Evolutionary conservation across 2,888 invertebrate species (phyloP), one percentile per base, ranked within the genome.

Genomic region (Acronicta alni): DNA sequence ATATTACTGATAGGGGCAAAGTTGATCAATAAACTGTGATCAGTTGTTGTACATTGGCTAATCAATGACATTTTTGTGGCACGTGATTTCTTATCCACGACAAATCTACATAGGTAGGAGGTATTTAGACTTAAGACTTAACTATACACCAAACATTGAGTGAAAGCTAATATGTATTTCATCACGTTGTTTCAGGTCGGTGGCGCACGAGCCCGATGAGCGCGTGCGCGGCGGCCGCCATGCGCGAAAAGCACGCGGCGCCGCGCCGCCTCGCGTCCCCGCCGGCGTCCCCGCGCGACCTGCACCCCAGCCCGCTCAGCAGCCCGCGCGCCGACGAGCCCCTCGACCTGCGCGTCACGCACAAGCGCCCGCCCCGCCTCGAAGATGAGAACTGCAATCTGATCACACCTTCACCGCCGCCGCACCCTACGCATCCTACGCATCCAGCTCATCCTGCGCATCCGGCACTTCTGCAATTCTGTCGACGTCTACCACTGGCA

Each of bases 181-280:
- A 3, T 67, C 37, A 10, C 26, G 44, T 92, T 90, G 89, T 91
- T 91, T 2, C 90, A 93, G 93, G 91, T 93, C 89, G 92, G 91
- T 94, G 91, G 93, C 93, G 94, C 93, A 89, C 93, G 93, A 93
- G 94, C 93, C 95, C 95, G 95, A 96, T 96, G 96, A 96, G 96
- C 95, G 96, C 96, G 95, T 96, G 96, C 95, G 96, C 96, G 93
- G 95, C 96, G 91, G 95, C 95, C 94, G 95, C 92, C 91, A 94
- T 95, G 95, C 97, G 98, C 95, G 98, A 98, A 95, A 98, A 98
- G 95, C 97, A 98, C 95, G 97, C 97, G 90, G 97, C 97, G 89
- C 98, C 98, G 89, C 96, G 97, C 93, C 98, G 98, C 95, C 97
- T 97, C 96, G 95, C 89, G 93, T 95, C 85, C 83, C 94, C 87